phyloP scores from a whole-genome alignment of 2,888 invertebrate species.

The Drosophila trichaetosa region DNA sequence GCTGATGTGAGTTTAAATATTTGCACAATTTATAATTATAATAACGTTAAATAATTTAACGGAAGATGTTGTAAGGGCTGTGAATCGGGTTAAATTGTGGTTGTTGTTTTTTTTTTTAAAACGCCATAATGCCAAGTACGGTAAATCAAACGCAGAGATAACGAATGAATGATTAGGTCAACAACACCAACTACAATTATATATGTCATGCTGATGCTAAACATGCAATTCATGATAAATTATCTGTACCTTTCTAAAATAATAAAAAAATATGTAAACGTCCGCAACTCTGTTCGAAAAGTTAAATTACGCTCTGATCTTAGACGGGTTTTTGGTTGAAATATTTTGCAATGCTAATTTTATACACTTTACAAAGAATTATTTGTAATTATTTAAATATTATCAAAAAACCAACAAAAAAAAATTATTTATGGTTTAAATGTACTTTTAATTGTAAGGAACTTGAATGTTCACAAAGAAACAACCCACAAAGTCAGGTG shows the following conservation, averaged over 20 bases:
- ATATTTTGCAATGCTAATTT: not conserved
- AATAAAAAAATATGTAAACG: conserved; percentile 5
- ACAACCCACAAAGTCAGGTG: conserved; percentile 49
- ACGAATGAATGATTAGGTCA: conserved; percentile 37
- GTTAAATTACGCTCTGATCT: conserved; percentile 2
- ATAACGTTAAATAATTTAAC: conserved; percentile 42
- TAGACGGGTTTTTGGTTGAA: conserved; percentile 7
- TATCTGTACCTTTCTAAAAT: conserved; percentile 38
- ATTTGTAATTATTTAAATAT: not conserved
- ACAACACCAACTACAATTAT: conserved; percentile 15
- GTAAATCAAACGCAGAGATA: conserved; percentile 49
- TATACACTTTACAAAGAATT: not conserved
- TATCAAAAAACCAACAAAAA: not conserved
- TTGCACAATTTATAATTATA: conserved; percentile 58
- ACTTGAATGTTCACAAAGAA: conserved; percentile 1
- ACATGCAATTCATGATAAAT: conserved; percentile 23
- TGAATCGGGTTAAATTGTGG: conserved; percentile 45
- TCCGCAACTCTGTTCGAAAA: conserved; percentile 2
- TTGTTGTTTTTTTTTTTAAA: conserved; percentile 24
- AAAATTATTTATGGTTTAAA: not conserved
- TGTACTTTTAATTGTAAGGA: not conserved
- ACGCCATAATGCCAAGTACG: conserved; percentile 30
- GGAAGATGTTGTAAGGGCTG: conserved; percentile 52
- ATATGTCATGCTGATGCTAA: conserved; percentile 13
- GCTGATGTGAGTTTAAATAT: conserved; percentile 34